Evolutionary conservation across 1,140 invertebrate genomes (phyloP).

Genomic region (Tetraneura akinire): DNA sequence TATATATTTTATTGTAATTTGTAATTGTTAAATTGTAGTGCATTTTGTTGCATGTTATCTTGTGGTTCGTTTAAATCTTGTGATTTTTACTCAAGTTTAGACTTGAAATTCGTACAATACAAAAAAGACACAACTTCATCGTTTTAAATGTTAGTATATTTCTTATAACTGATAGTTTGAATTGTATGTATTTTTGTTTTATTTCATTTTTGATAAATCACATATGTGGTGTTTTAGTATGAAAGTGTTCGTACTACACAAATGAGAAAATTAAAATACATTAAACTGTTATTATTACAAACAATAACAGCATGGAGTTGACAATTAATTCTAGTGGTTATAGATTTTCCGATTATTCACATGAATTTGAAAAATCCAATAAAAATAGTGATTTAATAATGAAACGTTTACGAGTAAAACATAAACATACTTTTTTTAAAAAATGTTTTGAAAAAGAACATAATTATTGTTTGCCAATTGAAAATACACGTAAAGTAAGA

Average conservation of each 20-base stretch:
- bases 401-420: background rate
- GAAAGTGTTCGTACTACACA: background rate
- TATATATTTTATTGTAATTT: background rate
- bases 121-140: background rate
- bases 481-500: background rate
- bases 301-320: background rate
- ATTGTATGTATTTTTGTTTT: background rate
- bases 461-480: constrained; percentile 41
- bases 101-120: too few relatives aligned
- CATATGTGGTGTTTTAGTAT: background rate
- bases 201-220: background rate
- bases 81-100: too few relatives aligned
- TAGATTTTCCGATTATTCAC: background rate
- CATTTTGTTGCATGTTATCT: background rate
- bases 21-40: background rate
- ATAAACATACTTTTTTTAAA: background rate
- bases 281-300: background rate
- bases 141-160: background rate
- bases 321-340: background rate
- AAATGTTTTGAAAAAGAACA: constrained; percentile 37
- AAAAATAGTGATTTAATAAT: background rate
- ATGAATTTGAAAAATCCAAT: background rate
- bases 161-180: too few relatives aligned
- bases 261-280: background rate
- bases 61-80: too few relatives aligned